Base-by-base conservation (phyloP, 2,888 invertebrate species). In the Ceriagrion tenellum region DNA sequence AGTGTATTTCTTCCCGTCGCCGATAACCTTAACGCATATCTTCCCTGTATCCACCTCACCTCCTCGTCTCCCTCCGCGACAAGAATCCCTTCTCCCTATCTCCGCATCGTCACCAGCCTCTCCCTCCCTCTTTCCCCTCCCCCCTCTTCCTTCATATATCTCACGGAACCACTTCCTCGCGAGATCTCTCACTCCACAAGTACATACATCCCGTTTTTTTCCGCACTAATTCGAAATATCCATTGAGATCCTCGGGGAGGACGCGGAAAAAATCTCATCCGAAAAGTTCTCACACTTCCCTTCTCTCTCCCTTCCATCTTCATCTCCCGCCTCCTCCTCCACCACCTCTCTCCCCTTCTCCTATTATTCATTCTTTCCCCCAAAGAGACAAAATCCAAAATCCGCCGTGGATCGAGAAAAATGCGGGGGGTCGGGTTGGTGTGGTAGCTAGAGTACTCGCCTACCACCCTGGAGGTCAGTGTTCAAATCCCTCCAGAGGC, bases 191-290 rank as follows among this genome's bases (percentile, higher is more conserved):
- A 55, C 13, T 89, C 55, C n/a, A 26, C 23, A 81, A 81, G 81
- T n/a, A 26, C 69, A 47, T 8, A 2, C 47, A 2, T 47, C 47
- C 8, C 26, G 8, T n/a, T 69, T 69, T 69, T 69, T 10, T n/a
- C 69, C 69, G 69, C n/a, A 69, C n/a, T 69, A 8, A 69, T 59
- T 20, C 69, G 69, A n/a, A 69, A 69, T 69, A 69, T 69, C 69
- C 69, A 69, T 69, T 69, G 69, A n/a, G 69, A 69, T 69, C 69
- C 69, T 69, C n/a, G 69, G 69, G 69, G n/a, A 69, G n/a, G 69
- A 26, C 26, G 69, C 3, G 12, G 69, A 4, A 69, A 69, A 88
- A 88, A 88, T 88, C 88, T 88, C 88, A 20, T 40, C 88, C 40
- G 35, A 40, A 40, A 88, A 69, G 26, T 69, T 88, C 88, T 55